Evolutionary conservation across 2,113 vertebrate species (phyloP), one percentile per base, ranked within the genome.

Genomic region (Tragulus kanchil): DNA sequence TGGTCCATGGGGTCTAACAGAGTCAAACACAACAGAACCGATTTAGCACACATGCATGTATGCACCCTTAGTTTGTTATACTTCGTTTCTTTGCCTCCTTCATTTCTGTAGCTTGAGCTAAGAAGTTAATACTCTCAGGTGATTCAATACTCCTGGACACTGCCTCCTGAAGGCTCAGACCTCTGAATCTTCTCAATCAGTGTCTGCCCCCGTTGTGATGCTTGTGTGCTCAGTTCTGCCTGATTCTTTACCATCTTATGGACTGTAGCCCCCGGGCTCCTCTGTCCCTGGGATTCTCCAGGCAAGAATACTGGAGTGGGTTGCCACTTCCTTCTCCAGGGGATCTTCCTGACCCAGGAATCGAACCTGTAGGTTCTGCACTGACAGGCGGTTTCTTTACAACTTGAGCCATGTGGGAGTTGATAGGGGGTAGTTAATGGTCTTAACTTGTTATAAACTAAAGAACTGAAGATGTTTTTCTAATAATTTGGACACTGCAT

Each of bases 11-110:
- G n/a, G 69, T 9, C 12, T 10, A 36, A 73, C 69, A 73, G 21
- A 73, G 45, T 25, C 36, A 73, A 42, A 73, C 69, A 25, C 11
- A 21, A 23, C 5, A 11, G 69, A 71, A 71, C 36, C 10, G 10
- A 12, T 36, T 36, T 19, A 45, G 69, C 69, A 71, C 1, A 0
- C 10, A 25, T 3, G 1, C 21, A 36, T 36, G 0, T 12, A 26
- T 50, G 12, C 11, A 19, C 26, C 36, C 45, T 25, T 14, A 4
- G 17, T 8, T 10, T 65, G 69, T 31, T 19, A 16, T 0, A 67
- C 88, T 54, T 71, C 52, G 67, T 94, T 50, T 56, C 79, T 79
- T 79, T 58, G 19, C 83, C 21, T 23, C 58, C 78, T 84, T 83
- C 58, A 3, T 62, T 21, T 31, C 15, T 85, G 84, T 58, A 50